These are phyloP conservation scores for Stigmatopora nigra DNA, from an alignment of 2,113 vertebrate species.

Conservation along the genomic window DNA sequence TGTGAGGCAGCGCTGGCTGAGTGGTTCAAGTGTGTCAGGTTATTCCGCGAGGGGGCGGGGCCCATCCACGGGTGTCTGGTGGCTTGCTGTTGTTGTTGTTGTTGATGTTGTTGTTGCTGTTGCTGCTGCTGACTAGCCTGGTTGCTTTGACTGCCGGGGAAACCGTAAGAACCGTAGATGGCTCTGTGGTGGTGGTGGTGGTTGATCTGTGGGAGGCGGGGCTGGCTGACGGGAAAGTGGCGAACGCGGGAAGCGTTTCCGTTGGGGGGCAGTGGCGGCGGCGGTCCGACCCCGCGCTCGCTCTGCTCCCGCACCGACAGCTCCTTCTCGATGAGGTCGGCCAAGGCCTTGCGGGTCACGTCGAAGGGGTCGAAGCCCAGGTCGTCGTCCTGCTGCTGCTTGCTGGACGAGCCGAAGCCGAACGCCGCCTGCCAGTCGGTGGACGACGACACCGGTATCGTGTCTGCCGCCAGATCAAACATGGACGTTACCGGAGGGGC, in stretches of 20 bases:
- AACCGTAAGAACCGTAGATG: constrained; percentile 93
- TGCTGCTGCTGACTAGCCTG: constrained; percentile 58
- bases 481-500: constrained; percentile 7
- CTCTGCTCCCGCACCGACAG: constrained; percentile 89
- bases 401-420: constrained; percentile 92
- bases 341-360: constrained; percentile 96
- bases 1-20: constrained; percentile 92
- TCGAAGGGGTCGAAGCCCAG: constrained; percentile 99
- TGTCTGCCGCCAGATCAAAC: constrained; percentile 71
- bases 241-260: constrained; percentile 43
- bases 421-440: constrained; percentile 99
- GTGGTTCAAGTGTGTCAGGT: constrained; percentile 87
- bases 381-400: constrained; percentile 94
- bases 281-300: constrained; percentile 40
- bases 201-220: constrained; percentile 80
- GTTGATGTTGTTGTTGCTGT: constrained; percentile 57
- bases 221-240: constrained; percentile 79
- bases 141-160: constrained; percentile 74
- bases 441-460: constrained; percentile 96
- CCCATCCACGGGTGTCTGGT: constrained; percentile 96
- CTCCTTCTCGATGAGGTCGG: constrained; percentile 99
- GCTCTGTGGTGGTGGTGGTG: constrained; percentile 85
- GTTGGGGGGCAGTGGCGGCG: constrained; percentile 35
- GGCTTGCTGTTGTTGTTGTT: constrained; percentile 62
- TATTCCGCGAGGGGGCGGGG: constrained; percentile 78